These are phyloP conservation scores for Sylvia borin DNA, from an alignment of 2,797 vertebrate species.

Conservation along the genomic window DNA sequence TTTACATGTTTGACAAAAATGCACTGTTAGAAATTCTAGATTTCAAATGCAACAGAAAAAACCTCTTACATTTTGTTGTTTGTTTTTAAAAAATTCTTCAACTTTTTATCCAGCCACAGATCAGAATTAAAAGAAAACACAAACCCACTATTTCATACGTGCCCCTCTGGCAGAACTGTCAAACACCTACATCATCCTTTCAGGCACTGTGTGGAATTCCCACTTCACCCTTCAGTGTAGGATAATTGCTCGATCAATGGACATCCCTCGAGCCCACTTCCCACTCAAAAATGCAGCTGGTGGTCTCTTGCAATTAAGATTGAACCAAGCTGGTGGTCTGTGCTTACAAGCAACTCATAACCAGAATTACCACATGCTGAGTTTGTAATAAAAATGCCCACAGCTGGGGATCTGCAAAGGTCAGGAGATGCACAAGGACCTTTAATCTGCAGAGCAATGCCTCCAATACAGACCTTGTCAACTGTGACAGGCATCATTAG, in stretches of 20 bases:
- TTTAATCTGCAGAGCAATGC: background rate
- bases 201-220: background rate
- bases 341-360: background rate
- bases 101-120: background rate
- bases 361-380: background rate
- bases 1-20: background rate
- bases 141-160: background rate
- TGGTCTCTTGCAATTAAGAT: background rate
- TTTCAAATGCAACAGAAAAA: background rate
- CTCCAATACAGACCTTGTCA: background rate
- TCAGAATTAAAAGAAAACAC: background rate
- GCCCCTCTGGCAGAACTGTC: background rate
- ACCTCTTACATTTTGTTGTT: background rate
- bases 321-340: background rate
- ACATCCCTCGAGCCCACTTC: background rate
- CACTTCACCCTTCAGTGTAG: background rate
- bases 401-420: constrained; percentile 4
- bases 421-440: background rate
- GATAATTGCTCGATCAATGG: background rate
- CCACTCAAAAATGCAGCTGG: background rate
- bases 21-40: background rate
- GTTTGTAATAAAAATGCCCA: background rate
- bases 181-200: background rate
- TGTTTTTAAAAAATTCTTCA: background rate
- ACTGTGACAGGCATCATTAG: constrained; percentile 11